Base-by-base conservation (phyloP, 2,888 invertebrate genomes). In the Xestia xanthographa region DNA sequence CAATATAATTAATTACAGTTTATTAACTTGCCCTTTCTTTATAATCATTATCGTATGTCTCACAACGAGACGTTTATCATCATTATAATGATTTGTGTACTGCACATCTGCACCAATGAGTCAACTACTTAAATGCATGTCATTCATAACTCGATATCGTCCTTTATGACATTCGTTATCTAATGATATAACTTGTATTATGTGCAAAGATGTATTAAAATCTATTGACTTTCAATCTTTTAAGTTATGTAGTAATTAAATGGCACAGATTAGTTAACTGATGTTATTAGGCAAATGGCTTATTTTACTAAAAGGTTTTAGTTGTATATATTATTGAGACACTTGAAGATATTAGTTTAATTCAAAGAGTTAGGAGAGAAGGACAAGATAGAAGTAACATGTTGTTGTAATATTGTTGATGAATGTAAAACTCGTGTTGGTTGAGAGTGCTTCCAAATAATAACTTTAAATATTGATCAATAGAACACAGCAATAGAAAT, bases 121-220 rank as follows among this genome's bases (percentile, higher is more conserved):
- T 83, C 66, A 82, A 2, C 3, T 8, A 29, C 45, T 4, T 58
- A 43, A 77, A 80, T 56, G 60, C 43, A 26, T 34, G 22, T 48
- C 78, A 77, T 83, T 80, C 69, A 77, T 70, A 34, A 53, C 22
- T 34, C 26, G 0, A 9, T 50, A 77, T 70, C 48, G 29, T 66
- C 29, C 20, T 66, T 53, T 66, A 62, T 77, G 69, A 29, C 45
- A 70, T 56, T 70, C 34, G 8, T 77, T 80, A 78, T 83, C 60
- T 70, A 66, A 83, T 56, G 12, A 70, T 0, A 58, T 69, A 8
- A 56, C 26, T 12, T 26, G 38, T 53, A 29, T 26, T n/a, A 41
- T 43, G 60, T 56, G 22, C 22, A 22, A 60, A 77, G 11, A 53
- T 69, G 9, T 56, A 22, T 45, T 53, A 14, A 53, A 60, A 63